A percentile compares a stretch with the other conserved stretches of the same genome.
These are phyloP conservation scores for Solenopsis invicta DNA, from an alignment of 1,140 invertebrate species.

Conservation along the genomic window DNA sequence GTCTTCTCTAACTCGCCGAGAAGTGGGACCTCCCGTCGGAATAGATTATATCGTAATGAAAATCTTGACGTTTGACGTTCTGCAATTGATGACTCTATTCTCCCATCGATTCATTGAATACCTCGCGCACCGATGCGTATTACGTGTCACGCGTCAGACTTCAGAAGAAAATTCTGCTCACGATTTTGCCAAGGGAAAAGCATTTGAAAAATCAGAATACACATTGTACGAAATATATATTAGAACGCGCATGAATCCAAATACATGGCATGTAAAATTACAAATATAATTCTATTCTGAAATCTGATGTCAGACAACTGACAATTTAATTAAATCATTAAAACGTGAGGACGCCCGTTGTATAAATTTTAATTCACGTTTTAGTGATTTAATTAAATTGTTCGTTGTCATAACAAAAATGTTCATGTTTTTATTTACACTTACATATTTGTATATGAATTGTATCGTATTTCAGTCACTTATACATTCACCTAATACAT, in stretches of 20 bases:
- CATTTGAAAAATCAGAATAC: not conserved
- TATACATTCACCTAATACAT: not conserved
- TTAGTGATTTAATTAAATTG: not conserved
- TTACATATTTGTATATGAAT: not conserved
- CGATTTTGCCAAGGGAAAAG: not conserved
- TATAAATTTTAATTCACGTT: not conserved
- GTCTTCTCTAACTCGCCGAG: constrained; percentile 40
- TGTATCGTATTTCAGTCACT: not conserved
- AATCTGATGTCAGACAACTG: not conserved
- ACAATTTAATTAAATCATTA: too few relatives aligned
- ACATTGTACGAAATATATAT: not conserved
- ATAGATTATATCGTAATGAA: constrained; percentile 75
- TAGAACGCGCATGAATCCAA: not conserved
- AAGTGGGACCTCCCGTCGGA: constrained; percentile 16
- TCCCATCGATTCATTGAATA: constrained; percentile 62
- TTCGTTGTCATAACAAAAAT: not conserved
- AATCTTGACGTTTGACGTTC: constrained; percentile 71
- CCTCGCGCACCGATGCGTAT: constrained; percentile 38
- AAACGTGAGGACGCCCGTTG: too few relatives aligned
- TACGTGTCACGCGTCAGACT: constrained; percentile 7
- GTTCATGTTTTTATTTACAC: not conserved
- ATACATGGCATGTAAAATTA: not conserved
- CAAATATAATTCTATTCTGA: not conserved
- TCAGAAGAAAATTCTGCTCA: not conserved
- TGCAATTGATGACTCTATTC: constrained; percentile 63